Percentiles rank a stretch among this genome's conserved stretches.
These are phyloP conservation scores for Crotalus tigris DNA, from an alignment of 2,113 vertebrate species.

Conservation along the genomic window DNA sequence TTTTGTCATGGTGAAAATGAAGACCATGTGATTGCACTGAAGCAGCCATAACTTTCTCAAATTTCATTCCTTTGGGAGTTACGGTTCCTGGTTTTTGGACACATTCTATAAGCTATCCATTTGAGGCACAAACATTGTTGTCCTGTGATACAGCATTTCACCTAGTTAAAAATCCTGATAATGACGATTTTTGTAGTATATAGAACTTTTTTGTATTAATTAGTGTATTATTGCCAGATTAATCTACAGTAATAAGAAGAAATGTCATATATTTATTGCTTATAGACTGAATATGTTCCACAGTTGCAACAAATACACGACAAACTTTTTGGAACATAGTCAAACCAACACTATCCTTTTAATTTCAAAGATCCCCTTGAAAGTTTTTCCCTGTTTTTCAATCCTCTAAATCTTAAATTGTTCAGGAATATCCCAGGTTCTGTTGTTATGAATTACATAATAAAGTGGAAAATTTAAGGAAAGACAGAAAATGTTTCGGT, in stretches of 20 bases:
- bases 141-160: background rate
- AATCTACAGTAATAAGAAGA: background rate
- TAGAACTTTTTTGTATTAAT: background rate
- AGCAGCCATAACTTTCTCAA: too few relatives aligned
- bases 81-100: too few relatives aligned
- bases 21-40: too few relatives aligned
- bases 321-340: background rate
- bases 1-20: too few relatives aligned
- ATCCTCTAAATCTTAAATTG: background rate
- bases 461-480: background rate
- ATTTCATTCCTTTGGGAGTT: too few relatives aligned
- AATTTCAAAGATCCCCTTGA: background rate
- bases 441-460: background rate
- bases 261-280: background rate
- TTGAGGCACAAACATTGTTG: background rate
- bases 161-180: background rate
- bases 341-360: background rate
- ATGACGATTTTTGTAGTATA: background rate
- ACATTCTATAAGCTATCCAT: too few relatives aligned
- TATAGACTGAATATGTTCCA: background rate
- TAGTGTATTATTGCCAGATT: background rate
- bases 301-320: background rate
- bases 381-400: background rate
- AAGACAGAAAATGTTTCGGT: background rate
- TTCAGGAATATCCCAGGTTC: background rate